Percentiles rank a stretch among this genome's conserved stretches.
Conservation (phyloP, 2,888 invertebrate genomes). For the Suillia variegata region DNA sequence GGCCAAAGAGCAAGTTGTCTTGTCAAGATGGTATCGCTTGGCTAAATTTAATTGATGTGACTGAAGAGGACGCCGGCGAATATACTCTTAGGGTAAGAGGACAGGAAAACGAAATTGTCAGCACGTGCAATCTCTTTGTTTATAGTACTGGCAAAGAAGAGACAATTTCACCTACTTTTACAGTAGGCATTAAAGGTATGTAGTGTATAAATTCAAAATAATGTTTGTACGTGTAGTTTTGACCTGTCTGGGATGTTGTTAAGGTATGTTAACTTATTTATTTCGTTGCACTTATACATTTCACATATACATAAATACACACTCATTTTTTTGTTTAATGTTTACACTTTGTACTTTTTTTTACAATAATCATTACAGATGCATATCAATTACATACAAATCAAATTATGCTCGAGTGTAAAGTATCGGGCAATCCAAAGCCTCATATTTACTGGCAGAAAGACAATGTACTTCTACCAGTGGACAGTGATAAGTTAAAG, state of each 20-base stretch:
- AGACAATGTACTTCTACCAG: conserved; percentile 71
- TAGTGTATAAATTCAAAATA: conserved; percentile 24
- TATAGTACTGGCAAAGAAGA: conserved; percentile 61
- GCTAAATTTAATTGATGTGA: conserved; percentile 73
- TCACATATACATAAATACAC: neutral
- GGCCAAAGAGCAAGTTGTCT: conserved; percentile 67
- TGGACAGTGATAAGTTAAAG: conserved; percentile 65
- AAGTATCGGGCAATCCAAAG: conserved; percentile 74
- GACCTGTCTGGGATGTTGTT: conserved; percentile 28
- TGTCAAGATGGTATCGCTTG: conserved; percentile 74
- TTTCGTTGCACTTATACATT: neutral
- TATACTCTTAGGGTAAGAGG: conserved; percentile 80
- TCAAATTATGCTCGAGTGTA: conserved; percentile 77
- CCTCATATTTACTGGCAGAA: conserved; percentile 69
- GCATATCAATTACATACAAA: conserved; percentile 72
- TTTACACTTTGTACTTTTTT: conserved; percentile 17
- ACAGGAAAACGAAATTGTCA: conserved; percentile 71
- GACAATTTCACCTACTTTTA: conserved; percentile 74
- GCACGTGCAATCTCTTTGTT: conserved; percentile 69
- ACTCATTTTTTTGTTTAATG: conserved; percentile 29
- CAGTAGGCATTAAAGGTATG: conserved; percentile 74
- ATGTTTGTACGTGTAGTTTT: conserved; percentile 10
- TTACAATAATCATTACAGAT: conserved; percentile 62
- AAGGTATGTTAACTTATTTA: conserved; percentile 16
- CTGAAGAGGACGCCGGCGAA: conserved; percentile 74